Base-by-base conservation (phyloP, 37 sponge, comb jelly and placozoan species). In the Bolinopsis microptera region DNA sequence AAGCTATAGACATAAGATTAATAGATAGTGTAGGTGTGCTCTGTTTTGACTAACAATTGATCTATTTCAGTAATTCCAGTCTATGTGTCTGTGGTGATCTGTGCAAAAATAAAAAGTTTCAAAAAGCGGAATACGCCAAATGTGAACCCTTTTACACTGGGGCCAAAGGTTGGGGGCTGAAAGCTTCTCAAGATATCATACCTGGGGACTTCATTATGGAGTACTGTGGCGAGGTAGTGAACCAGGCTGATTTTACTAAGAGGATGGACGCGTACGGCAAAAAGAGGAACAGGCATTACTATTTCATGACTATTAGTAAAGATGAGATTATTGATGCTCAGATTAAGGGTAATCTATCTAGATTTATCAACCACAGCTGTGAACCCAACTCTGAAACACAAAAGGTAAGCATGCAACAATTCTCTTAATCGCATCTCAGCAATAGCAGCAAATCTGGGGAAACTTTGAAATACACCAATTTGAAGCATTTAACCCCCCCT, bases 371-470 rank as follows among this genome's bases (percentile, higher is more conserved):
- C 93, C 99, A 98, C 93, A 97, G 97, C 94, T 99, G 99, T 95
- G 99, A 99, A 8, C 99, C 99, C 8, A 97, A 97, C 94, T 97
- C 96, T 92, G 99, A 97, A 94, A 99, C 99, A n/a, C 99, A 99
- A 83, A 99, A 99, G 96, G 74, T 72, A 48, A 48, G 5, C 61
- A 48, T n/a, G n/a, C n/a, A n/a, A n/a, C 24, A 24, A 68, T 68
- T 68, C 23, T 23, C 24, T 68, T 24, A 68, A 68, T 24, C 24
- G 69, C 24, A 68, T 68, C 24, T 24, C 24, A 68, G 23, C 24
- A 24, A 68, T 68, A 24, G n/a, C n/a, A n/a, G n/a, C n/a, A n/a
- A n/a, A n/a, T n/a, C n/a, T n/a, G n/a, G n/a, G n/a, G n/a, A n/a
- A n/a, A n/a, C n/a, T n/a, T n/a, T n/a, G n/a, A n/a, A n/a, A n/a